phyloP scores from a whole-genome alignment of 2,113 vertebrate genomes.

The Brachyhypopomus occidentalis region DNA sequence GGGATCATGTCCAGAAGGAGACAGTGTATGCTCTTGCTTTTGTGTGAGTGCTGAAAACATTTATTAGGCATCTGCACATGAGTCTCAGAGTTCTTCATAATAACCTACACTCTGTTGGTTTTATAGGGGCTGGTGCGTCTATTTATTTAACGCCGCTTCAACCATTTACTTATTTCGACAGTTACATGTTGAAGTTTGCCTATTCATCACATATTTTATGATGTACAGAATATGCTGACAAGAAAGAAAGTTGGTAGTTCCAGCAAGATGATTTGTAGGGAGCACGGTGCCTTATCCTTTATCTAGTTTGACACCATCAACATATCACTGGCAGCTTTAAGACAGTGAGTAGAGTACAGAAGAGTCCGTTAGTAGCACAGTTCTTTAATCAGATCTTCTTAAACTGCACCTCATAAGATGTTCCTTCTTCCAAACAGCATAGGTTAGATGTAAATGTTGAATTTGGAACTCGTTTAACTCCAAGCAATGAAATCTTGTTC shows the following conservation, averaged over 20 bases:
- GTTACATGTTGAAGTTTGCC: constrained; percentile 35
- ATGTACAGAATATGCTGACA: constrained; percentile 40
- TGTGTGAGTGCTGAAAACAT: constrained; percentile 2
- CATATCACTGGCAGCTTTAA: neutral
- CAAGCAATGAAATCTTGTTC: constrained; percentile 39
- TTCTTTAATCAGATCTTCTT: constrained; percentile 31
- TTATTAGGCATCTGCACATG: constrained; percentile 1
- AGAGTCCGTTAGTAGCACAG: neutral
- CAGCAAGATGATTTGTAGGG: constrained; percentile 31
- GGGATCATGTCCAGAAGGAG: constrained; percentile 27
- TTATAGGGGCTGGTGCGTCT: constrained; percentile 23
- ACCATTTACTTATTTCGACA: constrained; percentile 28
- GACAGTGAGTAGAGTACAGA: no score
- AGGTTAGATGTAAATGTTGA: constrained; percentile 9
- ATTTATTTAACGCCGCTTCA: constrained; percentile 10
- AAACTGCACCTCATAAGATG: constrained; percentile 15
- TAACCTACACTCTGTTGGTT: constrained; percentile 41
- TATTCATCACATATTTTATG: constrained; percentile 46
- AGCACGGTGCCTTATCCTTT: neutral
- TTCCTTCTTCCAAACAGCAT: constrained; percentile 5
- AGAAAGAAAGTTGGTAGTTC: constrained; percentile 22
- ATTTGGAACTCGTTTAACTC: constrained; percentile 44
- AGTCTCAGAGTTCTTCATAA: constrained; percentile 16
- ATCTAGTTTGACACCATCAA: neutral
- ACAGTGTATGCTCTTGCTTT: neutral